These are phyloP conservation scores for Tenualosa thibaudeaui DNA, from an alignment of 2,797 vertebrate genomes.

Conservation along the genomic window DNA sequence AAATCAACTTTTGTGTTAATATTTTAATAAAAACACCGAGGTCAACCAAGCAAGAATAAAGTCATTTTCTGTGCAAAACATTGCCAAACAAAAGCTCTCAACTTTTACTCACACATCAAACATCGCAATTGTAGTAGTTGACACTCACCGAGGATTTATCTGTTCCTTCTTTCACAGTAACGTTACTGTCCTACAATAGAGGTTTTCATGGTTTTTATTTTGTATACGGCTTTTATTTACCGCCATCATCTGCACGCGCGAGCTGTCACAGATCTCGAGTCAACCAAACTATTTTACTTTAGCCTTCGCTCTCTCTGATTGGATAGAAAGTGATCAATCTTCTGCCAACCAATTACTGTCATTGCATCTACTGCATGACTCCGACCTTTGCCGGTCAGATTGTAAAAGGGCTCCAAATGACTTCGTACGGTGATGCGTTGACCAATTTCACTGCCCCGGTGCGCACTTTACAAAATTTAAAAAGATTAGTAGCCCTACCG, in stretches of 20 bases:
- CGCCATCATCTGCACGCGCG: constrained; percentile 83
- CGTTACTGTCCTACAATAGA: neutral
- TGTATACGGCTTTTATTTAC: constrained; percentile 74
- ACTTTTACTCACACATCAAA: neutral
- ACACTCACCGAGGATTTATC: neutral
- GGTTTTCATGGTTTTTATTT: constrained; percentile 34
- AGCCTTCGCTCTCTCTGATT: constrained; percentile 46
- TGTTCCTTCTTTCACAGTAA: neutral
- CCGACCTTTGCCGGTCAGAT: constrained; percentile 11
- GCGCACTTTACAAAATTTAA: neutral
- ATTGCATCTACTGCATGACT: constrained; percentile 36
- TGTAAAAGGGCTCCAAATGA: neutral
- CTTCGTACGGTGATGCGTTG: neutral
- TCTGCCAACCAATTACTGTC: neutral
- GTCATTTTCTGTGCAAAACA: constrained; percentile 21
- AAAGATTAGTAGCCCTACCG: neutral
- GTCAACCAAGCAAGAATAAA: constrained; percentile 12
- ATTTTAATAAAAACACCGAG: constrained; percentile 49
- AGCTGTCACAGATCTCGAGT: constrained; percentile 80
- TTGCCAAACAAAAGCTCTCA: constrained; percentile 15
- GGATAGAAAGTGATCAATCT: constrained; percentile 36
- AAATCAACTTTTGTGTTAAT: constrained; percentile 49
- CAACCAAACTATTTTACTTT: constrained; percentile 57
- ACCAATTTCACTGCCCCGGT: constrained; percentile 26
- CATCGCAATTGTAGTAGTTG: neutral